Base-by-base conservation (phyloP, 35 echinoderm and acorn worm species). In the Heliocidaris tuberculata region DNA sequence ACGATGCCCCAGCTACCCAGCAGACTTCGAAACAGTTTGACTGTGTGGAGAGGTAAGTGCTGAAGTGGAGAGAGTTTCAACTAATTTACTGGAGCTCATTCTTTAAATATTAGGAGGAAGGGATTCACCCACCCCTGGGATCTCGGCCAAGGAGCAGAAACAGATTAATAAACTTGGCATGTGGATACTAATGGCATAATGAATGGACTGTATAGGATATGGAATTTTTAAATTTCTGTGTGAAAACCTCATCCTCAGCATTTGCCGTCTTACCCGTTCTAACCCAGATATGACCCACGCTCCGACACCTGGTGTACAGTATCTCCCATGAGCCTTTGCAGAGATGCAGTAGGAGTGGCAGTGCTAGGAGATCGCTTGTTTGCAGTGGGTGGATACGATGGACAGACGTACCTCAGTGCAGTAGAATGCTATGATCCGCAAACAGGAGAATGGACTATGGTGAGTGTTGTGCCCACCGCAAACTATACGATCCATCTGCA, bases 341-440 rank as follows among this genome's bases (percentile, higher is more conserved):
- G 98, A 30, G 98, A 99, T 93, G 97, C 98, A 16, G 98, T 99
- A 9, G 98, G 97, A 4, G 97, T 97, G 47, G 95, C 97, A 30
- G 97, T 99, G 8, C 85, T 99, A 29, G 98, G 98, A 10, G 97
- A 97, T 65, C 97, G 96, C 13, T 90, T 99, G 4, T 99, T 96
- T 96, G 98, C 98, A 21, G 98, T 97, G 86, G 98, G 98, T 30
- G 98, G 98, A 2, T 99, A 97, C 61, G 97, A 99, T 95, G 97
- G 97, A 21, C 94, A 94, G 70, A 95, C 54, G 19, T 97, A 97
- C 85, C 95, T 99, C 85, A 99, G 96, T 93, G 93, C 96, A 30
- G 97, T 99, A 5, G 98, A 99, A 93, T 97, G 96, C 59, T 99
- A 97, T 97, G 98, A 99, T 59, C 96, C 98, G n/a, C 92, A 96